Base-by-base conservation (phyloP, 2,888 invertebrate species). In the Drosophila colorata region DNA sequence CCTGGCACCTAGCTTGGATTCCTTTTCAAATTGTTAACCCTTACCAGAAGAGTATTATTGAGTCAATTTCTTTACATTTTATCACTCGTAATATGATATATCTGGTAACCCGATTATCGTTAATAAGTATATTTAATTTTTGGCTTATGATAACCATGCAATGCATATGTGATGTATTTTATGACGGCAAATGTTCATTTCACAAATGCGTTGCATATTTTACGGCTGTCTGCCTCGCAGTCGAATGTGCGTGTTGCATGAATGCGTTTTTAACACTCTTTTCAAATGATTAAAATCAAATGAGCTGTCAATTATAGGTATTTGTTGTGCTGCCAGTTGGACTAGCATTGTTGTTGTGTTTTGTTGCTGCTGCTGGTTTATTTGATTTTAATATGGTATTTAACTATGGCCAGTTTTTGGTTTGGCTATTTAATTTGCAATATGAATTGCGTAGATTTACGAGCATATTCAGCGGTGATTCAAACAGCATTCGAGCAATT, bases 271-370 rank as follows among this genome's bases (percentile, higher is more conserved):
- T 64, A 69, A 66, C 38, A 52, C 60, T 40, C 41, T 77, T 77
- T 60, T 46, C 47, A 57, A 71, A 69, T 70, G 63, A 71, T 80
- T 69, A 49, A 73, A 84, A 73, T 69, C 60, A 73, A 84, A 84
- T 78, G 74, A 74, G 69, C 72, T 87, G 87, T 57, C 81, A 84
- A 73, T 84, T 78, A 73, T 68, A 53, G 53, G 66, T 46, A 63
- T 74, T 57, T 53, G 52, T 33, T 35, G 41, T 46, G 51, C 38
- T 49, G 40, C 11, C 63, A 52, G 49, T 53, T 48, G 37, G 37
- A 37, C 46, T 28, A 55, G 16, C 33, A 33, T 51, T 25, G 48
- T 48, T 48, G 48, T 55, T 38, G 49, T 49, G 20, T 25, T 40
- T 49, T 53, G 40, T 28, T 46, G 8, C 16, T 37, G 55, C 38